These are phyloP conservation scores for Prochilodus magdalenae DNA, from an alignment of 2,113 vertebrate species.

Conservation along the genomic window DNA sequence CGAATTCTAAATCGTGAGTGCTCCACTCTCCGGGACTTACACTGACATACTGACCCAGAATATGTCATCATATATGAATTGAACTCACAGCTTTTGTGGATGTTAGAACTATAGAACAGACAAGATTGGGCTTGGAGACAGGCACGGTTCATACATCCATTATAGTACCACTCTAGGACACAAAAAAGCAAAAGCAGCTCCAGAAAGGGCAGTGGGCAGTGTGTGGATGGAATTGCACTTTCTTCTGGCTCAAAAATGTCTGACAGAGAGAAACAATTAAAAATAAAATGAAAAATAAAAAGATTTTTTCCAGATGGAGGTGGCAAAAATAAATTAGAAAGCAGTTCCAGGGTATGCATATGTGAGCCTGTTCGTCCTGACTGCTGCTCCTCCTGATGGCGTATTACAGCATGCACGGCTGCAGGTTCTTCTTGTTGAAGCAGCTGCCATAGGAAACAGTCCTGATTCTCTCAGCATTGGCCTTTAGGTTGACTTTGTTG, in stretches of 20 bases:
- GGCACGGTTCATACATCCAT: constrained; percentile 75
- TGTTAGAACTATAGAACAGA: constrained; percentile 69
- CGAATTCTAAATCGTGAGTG: constrained; percentile 69
- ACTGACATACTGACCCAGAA: constrained; percentile 59
- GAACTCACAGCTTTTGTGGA: constrained; percentile 82
- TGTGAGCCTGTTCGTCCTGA: constrained; percentile 47
- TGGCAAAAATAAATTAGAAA: constrained; percentile 64
- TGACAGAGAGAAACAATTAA: constrained; percentile 37
- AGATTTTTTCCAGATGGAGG: constrained; percentile 29
- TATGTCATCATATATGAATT: constrained; percentile 60
- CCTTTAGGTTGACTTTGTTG: constrained; percentile 14
- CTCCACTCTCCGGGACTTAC: constrained; percentile 60
- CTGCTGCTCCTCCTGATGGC: constrained; percentile 57
- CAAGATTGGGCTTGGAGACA: constrained; percentile 60
- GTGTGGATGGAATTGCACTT: constrained; percentile 71
- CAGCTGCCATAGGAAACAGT: constrained; percentile 59
- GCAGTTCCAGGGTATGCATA: constrained; percentile 57
- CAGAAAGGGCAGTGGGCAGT: constrained; percentile 67
- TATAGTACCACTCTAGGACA: constrained; percentile 84
- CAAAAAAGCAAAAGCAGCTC: constrained; percentile 76
- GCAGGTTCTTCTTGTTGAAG: constrained; percentile 61
- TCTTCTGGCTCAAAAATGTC: constrained; percentile 74
- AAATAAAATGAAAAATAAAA: constrained; percentile 22
- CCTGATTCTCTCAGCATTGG: constrained; percentile 49
- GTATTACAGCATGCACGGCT: constrained; percentile 58